Evolutionary conservation across 1,140 invertebrate genomes (phyloP).

Genomic region (Heliconius nattereri): DNA sequence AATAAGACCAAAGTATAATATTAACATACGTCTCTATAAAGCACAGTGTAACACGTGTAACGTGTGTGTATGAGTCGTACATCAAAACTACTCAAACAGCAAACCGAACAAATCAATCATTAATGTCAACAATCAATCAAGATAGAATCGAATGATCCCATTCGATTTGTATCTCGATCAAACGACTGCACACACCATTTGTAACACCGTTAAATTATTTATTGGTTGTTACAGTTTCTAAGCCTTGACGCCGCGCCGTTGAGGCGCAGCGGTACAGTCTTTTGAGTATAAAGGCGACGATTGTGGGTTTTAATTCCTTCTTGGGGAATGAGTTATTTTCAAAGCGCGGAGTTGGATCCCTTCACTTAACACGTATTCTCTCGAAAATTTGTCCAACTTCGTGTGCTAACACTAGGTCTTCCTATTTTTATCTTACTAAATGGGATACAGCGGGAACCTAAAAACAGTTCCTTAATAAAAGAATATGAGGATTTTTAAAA

Average conservation of each 20-base stretch:
- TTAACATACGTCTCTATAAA: neutral
- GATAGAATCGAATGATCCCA: constrained; percentile 55
- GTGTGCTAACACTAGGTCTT: no score
- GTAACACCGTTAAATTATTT: constrained; percentile 14
- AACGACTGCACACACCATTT: constrained; percentile 8
- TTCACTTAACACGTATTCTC: no score
- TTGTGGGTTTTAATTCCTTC: no score
- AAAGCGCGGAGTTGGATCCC: no score
- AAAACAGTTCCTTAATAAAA: neutral
- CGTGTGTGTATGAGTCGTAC: neutral
- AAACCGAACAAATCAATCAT: constrained; percentile 58
- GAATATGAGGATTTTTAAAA: no score
- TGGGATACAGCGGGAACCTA: no score
- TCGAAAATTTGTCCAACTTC: no score
- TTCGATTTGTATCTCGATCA: constrained; percentile 66
- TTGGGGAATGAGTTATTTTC: no score
- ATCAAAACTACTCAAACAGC: neutral
- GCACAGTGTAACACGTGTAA: neutral
- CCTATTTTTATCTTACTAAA: no score
- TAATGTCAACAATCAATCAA: constrained; percentile 63
- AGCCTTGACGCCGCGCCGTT: neutral
- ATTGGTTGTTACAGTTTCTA: constrained; percentile 9
- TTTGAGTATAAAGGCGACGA: no score
- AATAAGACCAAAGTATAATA: no score
- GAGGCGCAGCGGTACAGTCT: no score